Conservation (phyloP, 2,888 invertebrate species). For the Tetheella fluctuosa region DNA sequence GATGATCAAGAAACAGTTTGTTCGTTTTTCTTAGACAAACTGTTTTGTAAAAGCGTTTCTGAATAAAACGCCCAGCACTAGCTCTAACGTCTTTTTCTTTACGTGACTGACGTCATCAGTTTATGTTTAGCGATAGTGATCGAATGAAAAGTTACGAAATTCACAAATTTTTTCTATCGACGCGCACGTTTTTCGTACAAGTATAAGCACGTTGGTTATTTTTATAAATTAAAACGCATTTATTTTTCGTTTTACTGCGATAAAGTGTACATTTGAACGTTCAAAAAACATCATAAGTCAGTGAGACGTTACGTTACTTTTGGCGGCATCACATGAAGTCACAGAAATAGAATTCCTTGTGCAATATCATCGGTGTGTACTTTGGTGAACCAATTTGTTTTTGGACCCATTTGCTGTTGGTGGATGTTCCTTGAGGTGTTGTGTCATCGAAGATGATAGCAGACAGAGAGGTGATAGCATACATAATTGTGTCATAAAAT, state of each 20-base stretch:
- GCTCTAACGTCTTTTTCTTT: slow-evolving; percentile 9
- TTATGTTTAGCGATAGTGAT: slow-evolving; percentile 66
- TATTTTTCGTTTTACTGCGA: slow-evolving; percentile 14
- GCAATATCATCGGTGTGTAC: slow-evolving; percentile 60
- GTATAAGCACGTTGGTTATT: slow-evolving; percentile 39
- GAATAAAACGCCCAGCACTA: no score
- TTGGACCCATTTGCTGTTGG: slow-evolving; percentile 45
- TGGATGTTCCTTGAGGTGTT: slow-evolving; percentile 40
- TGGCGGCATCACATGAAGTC: slow-evolving; percentile 79
- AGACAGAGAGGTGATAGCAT: slow-evolving; percentile 29
- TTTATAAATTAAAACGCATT: slow-evolving; percentile 23
- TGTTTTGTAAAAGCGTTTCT: no score
- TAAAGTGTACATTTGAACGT: neutral
- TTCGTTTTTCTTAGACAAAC: no score
- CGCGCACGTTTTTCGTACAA: slow-evolving; percentile 49
- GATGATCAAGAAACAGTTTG: no score
- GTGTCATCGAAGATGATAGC: slow-evolving; percentile 49
- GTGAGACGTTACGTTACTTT: slow-evolving; percentile 64
- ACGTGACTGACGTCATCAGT: slow-evolving; percentile 72
- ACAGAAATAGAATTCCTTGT: slow-evolving; percentile 82
- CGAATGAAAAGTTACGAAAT: slow-evolving; percentile 63
- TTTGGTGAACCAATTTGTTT: slow-evolving; percentile 52
- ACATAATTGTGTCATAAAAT: slow-evolving; percentile 30
- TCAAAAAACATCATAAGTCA: slow-evolving; percentile 20
- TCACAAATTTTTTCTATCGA: slow-evolving; percentile 54